Conservation (phyloP, 2,113 vertebrate species). For the Microtus montanus region DNA sequence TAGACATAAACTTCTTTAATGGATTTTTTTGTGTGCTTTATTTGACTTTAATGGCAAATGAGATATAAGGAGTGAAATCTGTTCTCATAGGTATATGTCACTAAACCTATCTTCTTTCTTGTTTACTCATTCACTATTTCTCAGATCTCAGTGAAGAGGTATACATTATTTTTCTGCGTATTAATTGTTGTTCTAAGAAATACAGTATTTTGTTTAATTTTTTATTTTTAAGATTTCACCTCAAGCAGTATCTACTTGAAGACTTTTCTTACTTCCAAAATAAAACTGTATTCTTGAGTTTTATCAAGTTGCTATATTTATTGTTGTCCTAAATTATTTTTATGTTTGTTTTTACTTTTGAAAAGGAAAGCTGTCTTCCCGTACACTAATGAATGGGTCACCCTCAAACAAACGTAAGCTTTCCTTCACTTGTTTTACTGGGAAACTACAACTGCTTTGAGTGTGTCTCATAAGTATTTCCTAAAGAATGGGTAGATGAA, state of each 20-base stretch:
- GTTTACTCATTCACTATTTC: neutral
- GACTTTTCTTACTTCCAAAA: neutral
- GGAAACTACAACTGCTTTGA: neutral
- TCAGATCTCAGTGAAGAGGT: neutral
- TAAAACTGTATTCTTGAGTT: neutral
- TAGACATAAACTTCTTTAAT: neutral
- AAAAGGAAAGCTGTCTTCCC: neutral
- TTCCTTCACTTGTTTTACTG: neutral
- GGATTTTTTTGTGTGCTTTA: neutral
- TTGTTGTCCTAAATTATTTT: neutral
- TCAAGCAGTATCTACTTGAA: neutral
- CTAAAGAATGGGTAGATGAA: conserved; percentile 8
- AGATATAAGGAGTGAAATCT: neutral
- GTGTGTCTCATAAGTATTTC: neutral
- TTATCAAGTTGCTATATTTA: neutral
- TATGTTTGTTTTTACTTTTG: neutral
- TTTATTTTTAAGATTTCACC: neutral
- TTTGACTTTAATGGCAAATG: neutral
- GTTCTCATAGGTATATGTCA: neutral
- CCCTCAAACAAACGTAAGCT: neutral
- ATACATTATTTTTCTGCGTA: neutral
- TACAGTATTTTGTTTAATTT: neutral
- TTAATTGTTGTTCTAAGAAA: neutral
- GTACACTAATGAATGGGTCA: neutral
- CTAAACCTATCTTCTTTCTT: neutral